phyloP scores from a whole-genome alignment of 1,140 invertebrate species.

The Neelides sp. region DNA sequence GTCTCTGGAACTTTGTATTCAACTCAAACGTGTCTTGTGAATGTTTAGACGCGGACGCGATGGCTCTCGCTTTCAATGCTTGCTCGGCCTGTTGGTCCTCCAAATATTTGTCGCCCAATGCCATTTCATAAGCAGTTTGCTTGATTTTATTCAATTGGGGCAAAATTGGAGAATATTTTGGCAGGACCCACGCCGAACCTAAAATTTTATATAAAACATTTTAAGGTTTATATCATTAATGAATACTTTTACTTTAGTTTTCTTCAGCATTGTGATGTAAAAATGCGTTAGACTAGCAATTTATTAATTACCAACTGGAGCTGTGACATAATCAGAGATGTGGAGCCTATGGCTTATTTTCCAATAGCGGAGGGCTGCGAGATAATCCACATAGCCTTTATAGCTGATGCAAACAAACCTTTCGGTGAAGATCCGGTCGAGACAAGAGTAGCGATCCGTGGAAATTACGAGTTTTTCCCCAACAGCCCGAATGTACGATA shows the following conservation, averaged over 20 bases:
- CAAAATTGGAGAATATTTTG: slow-evolving; percentile 23
- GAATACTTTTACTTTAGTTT: too few relatives aligned
- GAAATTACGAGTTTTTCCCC: slow-evolving; percentile 23
- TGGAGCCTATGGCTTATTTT: slow-evolving; percentile 20
- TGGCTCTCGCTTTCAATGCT: slow-evolving; percentile 7
- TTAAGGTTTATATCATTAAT: too few relatives aligned
- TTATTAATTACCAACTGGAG: too few relatives aligned
- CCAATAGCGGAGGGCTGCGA: slow-evolving; percentile 24
- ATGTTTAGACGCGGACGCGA: slow-evolving; percentile 15
- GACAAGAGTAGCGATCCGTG: slow-evolving; percentile 23
- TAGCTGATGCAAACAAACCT: slow-evolving; percentile 27
- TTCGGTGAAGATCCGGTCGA: slow-evolving; percentile 16
- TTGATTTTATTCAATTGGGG: slow-evolving; percentile 13
- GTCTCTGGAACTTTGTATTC: slow-evolving; percentile 17
- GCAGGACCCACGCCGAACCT: slow-evolving; percentile 26
- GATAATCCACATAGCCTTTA: slow-evolving; percentile 27
- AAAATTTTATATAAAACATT: too few relatives aligned
- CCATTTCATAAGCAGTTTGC: slow-evolving; percentile 22
- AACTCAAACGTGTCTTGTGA: slow-evolving; percentile 15
- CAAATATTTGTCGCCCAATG: slow-evolving; percentile 21
- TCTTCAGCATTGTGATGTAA: too few relatives aligned
- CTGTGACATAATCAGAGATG: slow-evolving; percentile 27
- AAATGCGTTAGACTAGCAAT: too few relatives aligned
- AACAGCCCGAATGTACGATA: slow-evolving; percentile 19
- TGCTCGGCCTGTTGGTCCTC: slow-evolving; percentile 15